Evolutionary conservation across 2,888 invertebrate genomes (phyloP), one percentile per base, ranked within the genome.

Genomic region (Tanypteryx hageni): DNA sequence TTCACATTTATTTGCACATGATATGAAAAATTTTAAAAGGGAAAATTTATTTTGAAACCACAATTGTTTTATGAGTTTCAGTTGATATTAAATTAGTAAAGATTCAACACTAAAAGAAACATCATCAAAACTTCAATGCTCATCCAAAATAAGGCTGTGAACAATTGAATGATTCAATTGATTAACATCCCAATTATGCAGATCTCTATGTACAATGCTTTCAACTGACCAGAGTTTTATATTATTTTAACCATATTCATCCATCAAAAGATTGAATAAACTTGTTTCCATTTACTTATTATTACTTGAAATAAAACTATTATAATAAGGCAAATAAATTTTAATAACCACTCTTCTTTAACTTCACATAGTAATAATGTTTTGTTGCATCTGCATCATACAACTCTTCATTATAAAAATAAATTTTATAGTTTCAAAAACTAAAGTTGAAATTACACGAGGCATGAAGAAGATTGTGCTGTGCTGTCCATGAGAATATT

Each of bases 381-480:
- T 64, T 14, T 64, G 89, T 44, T 89, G 89, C 68, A 13, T 14
- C 10, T 16, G 61, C 68, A 89, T 89, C 44, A 64, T 44, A 89
- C 89, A 64, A 89, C 89, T 56, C 44, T 44, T 56, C 83, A 18
- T 44, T 89, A 89, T 89, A 89, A 89, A 89, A 89, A 89, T 89
- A 89, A 68, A 89, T 61, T 89, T 89, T 61, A 89, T 64, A 64
- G 56, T 56, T 68, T 16, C 56, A 56, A 5, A 76, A 76, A 13
- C 89, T 89, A 61, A 44, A 13, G 64, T 89, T 61, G 14, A 64
- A 89, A 89, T 27, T n/a, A 89, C 64, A 68, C n/a, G n/a, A 44
- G 44, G 64, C 68, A 89, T 89, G 27, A 86, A 18, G 31, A 44
- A 76, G n/a, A 83, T 57, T 83, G 89, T 89, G 64, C 64, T 89